Evolutionary conservation across 2,113 vertebrate species (phyloP), one percentile per base, ranked within the genome.

Genomic region (Cyrtonyx montezumae): DNA sequence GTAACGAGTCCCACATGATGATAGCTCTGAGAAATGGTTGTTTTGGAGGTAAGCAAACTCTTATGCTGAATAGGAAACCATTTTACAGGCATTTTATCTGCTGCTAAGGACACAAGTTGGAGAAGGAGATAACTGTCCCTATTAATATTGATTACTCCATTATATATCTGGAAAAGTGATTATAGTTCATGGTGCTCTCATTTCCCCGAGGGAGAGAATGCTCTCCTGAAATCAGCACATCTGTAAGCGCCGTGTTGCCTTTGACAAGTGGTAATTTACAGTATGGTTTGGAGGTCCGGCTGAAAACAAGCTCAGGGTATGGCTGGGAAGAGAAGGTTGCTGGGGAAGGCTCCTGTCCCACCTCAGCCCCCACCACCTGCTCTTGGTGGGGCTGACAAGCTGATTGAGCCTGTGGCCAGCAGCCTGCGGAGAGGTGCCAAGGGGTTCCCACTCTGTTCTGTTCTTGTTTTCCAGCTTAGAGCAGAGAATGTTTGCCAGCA

Each of bases 141-240:
- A 94, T 97, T 97, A 96, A 96, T 96, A 96, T 96, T 92, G 88
- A 97, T 97, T 95, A 97, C 93, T 81, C 91, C 92, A 65, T 79
- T 94, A 94, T 75, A 75, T 94, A 96, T 53, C 66, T 84, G 88
- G 95, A 94, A 94, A 96, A 90, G 90, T 68, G 61, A 92, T 95
- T 94, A 88, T 59, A 89, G 89, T 68, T 74, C 36, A 80, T 79
- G 83, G 87, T 78, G 82, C 61, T 95, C 81, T 91, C n/a, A 10
- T 74, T 88, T 95, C 48, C 17, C 55, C 63, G 42, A 56, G 30
- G 51, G 63, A 63, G 32, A 67, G 75, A 74, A 63, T 61, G 74
- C 63, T 90, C 51, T 75, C 71, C 75, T 70, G 75, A 91, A 68
- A 82, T 86, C 8, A 2, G 65, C 95, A 76, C 69, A 80, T 96